phyloP scores from a whole-genome alignment of 2,888 invertebrate genomes.

The Thera britannica region DNA sequence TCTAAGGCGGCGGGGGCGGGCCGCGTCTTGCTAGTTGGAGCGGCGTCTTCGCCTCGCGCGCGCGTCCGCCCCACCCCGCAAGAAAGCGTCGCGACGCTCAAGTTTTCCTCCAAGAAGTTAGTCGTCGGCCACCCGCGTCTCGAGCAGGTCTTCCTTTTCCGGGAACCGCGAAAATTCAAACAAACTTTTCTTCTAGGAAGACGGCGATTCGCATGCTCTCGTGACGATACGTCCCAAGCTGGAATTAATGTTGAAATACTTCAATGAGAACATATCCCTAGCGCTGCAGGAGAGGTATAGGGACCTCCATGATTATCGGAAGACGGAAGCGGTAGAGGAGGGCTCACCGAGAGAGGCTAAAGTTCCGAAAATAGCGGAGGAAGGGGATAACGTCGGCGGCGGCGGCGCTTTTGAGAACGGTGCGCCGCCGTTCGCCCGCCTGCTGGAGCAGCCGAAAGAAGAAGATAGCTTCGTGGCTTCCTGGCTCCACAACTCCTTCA shows the following conservation, averaged over 20 bases:
- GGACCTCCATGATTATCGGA: conserved; percentile 84
- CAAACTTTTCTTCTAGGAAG: conserved; percentile 56
- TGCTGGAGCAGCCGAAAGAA: conserved; percentile 85
- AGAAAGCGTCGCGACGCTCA: conserved; percentile 82
- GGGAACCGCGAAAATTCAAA: conserved; percentile 36
- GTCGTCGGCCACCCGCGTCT: conserved; percentile 85
- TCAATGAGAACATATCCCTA: conserved; percentile 84
- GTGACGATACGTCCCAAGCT: conserved; percentile 78
- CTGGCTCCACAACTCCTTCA: conserved; percentile 89
- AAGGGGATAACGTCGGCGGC: conserved; percentile 79
- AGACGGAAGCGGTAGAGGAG: conserved; percentile 80
- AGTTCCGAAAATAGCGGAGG: conserved; percentile 81
- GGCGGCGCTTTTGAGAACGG: conserved; percentile 79
- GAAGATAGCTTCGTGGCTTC: conserved; percentile 88
- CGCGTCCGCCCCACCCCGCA: conserved; percentile 84
- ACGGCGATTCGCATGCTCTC: conserved; percentile 70
- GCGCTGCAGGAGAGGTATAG: conserved; percentile 84
- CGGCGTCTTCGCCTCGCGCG: conserved; percentile 83
- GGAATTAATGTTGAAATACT: conserved; percentile 85
- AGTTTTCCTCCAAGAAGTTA: conserved; percentile 86
- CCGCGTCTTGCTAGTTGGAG: conserved; percentile 84
- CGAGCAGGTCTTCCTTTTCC: conserved; percentile 77
- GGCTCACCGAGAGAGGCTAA: conserved; percentile 81
- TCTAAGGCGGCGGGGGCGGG: conserved; percentile 84
- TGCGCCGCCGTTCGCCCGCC: conserved; percentile 80